Conservation (phyloP, 2,797 vertebrate genomes). For the Sphenopsis melanotis region DNA sequence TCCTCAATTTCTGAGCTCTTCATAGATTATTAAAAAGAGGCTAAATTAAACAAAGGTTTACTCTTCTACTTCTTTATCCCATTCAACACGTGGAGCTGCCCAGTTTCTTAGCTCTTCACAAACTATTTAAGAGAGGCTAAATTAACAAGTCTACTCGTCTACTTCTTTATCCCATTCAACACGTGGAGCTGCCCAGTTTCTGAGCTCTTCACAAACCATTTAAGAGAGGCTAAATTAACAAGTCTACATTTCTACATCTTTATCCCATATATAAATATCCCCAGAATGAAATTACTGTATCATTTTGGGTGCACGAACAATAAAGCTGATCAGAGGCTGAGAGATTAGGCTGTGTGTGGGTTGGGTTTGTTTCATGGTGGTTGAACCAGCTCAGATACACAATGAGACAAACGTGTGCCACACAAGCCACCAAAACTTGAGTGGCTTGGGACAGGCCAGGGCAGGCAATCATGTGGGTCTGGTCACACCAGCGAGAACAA, state of each 20-base stretch:
- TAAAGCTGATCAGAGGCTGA: neutral
- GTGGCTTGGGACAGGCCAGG: neutral
- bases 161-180: neutral
- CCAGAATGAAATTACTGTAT: neutral
- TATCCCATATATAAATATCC: neutral
- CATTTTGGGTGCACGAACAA: neutral
- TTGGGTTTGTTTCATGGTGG: neutral
- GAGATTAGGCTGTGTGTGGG: neutral
- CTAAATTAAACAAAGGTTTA: neutral
- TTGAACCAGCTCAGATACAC: neutral
- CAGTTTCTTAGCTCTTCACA: too few relatives aligned
- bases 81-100: neutral
- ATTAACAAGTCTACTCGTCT: neutral
- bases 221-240: neutral
- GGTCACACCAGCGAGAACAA: constrained; percentile 1
- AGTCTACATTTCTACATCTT: neutral
- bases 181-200: neutral
- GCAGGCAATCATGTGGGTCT: neutral
- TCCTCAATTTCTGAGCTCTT: neutral
- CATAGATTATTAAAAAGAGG: neutral
- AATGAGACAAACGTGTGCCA: neutral
- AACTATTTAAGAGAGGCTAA: neutral
- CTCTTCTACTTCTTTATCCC: neutral
- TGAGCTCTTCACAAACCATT: neutral
- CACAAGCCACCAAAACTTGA: neutral